Evolutionary conservation across 2,797 vertebrate species (phyloP).

Genomic region (Craterocephalus amniculus): DNA sequence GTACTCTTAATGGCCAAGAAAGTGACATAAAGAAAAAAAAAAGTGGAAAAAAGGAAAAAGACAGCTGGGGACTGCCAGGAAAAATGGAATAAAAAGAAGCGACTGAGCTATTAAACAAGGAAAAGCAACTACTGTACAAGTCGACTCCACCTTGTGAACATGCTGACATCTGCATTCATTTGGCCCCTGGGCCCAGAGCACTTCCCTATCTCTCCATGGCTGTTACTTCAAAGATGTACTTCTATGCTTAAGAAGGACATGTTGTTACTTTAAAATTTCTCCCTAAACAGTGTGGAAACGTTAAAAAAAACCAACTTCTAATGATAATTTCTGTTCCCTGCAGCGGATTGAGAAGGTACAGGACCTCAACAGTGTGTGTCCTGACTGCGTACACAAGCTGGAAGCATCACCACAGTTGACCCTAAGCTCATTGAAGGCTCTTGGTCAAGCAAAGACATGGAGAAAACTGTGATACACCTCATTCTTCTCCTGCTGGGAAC

Average conservation of each 20-base stretch:
- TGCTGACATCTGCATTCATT: slow-evolving; percentile 78
- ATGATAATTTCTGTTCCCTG: neutral
- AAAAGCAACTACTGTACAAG: slow-evolving; percentile 78
- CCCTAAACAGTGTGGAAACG: neutral
- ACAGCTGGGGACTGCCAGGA: slow-evolving; percentile 47
- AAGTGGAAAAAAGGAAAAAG: neutral
- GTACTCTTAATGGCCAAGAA: slow-evolving; percentile 46
- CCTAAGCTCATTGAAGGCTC: neutral
- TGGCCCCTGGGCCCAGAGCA: slow-evolving; percentile 64
- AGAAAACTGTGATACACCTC: neutral
- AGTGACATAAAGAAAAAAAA: slow-evolving; percentile 48
- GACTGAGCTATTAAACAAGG: slow-evolving; percentile 68
- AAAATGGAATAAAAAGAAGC: slow-evolving; percentile 59
- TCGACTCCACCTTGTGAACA: slow-evolving; percentile 76
- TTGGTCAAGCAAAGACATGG: neutral
- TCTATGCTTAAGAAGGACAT: slow-evolving; percentile 11
- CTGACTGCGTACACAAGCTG: neutral
- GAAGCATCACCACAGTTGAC: neutral
- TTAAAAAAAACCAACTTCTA: neutral
- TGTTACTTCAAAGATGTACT: slow-evolving; percentile 63
- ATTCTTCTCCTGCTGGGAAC: slow-evolving; percentile 4
- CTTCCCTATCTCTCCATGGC: slow-evolving; percentile 61
- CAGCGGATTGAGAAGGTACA: neutral
- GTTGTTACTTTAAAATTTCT: slow-evolving; percentile 4
- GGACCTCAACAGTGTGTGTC: neutral